Conservation (phyloP, 30 jellyfish, hydroid and myxozoan genomes). For the Aurelia aurita region DNA sequence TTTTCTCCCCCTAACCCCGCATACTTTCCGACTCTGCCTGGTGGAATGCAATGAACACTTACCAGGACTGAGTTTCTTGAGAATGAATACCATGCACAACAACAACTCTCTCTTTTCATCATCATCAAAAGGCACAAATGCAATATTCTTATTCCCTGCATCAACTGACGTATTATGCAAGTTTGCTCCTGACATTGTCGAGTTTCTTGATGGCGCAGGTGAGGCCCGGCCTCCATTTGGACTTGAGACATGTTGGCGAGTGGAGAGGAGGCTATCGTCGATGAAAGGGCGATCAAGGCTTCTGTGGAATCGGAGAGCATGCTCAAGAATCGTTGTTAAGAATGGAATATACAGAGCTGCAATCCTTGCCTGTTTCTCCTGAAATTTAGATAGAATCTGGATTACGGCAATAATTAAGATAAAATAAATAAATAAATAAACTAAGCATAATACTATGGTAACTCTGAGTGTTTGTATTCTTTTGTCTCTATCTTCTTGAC, state of each 20-base stretch:
- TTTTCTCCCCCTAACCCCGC: no score
- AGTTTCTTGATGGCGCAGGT: slow-evolving; percentile 79
- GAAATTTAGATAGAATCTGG: not conserved
- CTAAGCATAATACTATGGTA: no score
- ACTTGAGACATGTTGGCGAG: slow-evolving; percentile 62
- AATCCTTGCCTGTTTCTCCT: slow-evolving; percentile 93
- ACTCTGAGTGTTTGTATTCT: no score
- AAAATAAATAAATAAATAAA: no score
- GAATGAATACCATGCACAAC: slow-evolving; percentile 78
- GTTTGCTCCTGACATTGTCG: slow-evolving; percentile 31
- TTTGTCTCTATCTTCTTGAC: no score
- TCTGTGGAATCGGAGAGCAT: slow-evolving; percentile 95
- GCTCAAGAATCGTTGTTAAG: slow-evolving; percentile 95
- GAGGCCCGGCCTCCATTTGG: slow-evolving; percentile 66
- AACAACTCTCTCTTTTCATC: slow-evolving; percentile 89
- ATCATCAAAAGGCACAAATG: slow-evolving; percentile 91
- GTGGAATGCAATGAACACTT: not conserved
- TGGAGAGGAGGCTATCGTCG: slow-evolving; percentile 91
- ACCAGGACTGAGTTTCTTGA: slow-evolving; percentile 92
- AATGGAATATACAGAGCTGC: slow-evolving; percentile 94
- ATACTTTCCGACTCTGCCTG: no score
- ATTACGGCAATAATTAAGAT: not conserved
- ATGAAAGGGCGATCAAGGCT: slow-evolving; percentile 92
- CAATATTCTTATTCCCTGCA: slow-evolving; percentile 58
- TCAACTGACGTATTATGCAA: slow-evolving; percentile 14